A percentile compares a stretch with the other conserved stretches of the same genome.
Evolutionary conservation across 2,888 invertebrate genomes (phyloP).

Genomic region (Conus canariensis): DNA sequence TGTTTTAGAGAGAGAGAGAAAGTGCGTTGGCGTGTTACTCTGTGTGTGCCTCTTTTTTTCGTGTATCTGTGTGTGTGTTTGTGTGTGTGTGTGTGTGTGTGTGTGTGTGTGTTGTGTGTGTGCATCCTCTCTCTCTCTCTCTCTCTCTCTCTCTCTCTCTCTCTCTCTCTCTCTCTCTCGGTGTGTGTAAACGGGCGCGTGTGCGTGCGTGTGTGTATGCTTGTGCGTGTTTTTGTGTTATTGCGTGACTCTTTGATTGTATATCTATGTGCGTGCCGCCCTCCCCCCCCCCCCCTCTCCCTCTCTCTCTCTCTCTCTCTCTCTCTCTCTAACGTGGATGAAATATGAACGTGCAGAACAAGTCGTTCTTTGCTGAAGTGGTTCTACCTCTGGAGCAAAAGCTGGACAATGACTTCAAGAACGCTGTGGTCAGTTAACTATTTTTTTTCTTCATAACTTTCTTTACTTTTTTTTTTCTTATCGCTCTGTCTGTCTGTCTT

Average conservation of each 20-base stretch:
- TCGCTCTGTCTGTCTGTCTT: too few species aligned
- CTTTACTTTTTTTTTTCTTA: neutral
- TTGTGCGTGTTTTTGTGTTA: neutral
- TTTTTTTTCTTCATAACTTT: neutral
- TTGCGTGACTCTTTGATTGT: too few species aligned
- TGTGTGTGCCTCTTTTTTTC: neutral
- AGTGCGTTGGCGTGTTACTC: neutral
- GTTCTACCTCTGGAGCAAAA: conserved; percentile 69
- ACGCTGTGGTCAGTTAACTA: conserved; percentile 59
- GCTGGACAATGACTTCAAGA: conserved; percentile 69
- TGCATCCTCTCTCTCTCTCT: neutral
- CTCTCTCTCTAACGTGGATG: too few species aligned
- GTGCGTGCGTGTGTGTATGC: neutral
- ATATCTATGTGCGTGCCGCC: neutral
- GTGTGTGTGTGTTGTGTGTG: neutral
- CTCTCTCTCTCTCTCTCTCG: neutral
- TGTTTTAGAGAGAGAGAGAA: too few species aligned
- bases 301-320: too few species aligned
- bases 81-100: neutral
- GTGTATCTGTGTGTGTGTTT: neutral
- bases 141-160: neutral
- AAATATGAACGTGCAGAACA: conserved; percentile 57
- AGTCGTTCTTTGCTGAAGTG: conserved; percentile 66
- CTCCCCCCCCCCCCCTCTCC: too few species aligned
- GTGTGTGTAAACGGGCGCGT: neutral